These are phyloP conservation scores for Dipodomys spectabilis DNA, from an alignment of 2,113 vertebrate species.

Conservation along the genomic window DNA sequence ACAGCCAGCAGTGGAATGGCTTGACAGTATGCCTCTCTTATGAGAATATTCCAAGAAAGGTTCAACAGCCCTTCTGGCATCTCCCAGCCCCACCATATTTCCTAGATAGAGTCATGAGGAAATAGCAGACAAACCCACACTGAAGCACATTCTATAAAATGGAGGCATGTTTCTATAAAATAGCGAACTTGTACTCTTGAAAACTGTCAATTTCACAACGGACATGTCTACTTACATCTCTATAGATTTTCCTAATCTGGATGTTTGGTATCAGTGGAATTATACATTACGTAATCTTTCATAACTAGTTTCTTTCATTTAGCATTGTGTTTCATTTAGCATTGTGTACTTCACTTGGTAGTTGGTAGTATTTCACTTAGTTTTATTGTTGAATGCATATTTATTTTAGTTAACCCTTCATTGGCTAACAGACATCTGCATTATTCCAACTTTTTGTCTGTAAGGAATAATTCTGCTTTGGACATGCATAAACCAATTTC, in stretches of 20 bases:
- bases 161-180: background rate
- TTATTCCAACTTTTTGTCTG: background rate
- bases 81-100: background rate
- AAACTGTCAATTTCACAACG: slow-evolving; percentile 7
- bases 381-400: background rate
- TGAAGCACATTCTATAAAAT: background rate
- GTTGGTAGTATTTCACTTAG: background rate
- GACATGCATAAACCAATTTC: background rate
- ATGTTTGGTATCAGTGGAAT: background rate
- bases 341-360: background rate
- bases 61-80: background rate
- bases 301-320: background rate
- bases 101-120: background rate
- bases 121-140: background rate
- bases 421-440: background rate
- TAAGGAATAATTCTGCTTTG: background rate
- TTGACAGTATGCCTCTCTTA: background rate
- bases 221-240: background rate
- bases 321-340: background rate
- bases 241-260: background rate
- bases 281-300: background rate
- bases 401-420: background rate
- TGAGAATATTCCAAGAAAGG: background rate
- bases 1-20: background rate
- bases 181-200: background rate